A percentile compares a stretch with the other conserved stretches of the same genome.
Evolutionary conservation across 2,888 invertebrate genomes (phyloP).

Genomic region (Caenorhabditis drosophilae): DNA sequence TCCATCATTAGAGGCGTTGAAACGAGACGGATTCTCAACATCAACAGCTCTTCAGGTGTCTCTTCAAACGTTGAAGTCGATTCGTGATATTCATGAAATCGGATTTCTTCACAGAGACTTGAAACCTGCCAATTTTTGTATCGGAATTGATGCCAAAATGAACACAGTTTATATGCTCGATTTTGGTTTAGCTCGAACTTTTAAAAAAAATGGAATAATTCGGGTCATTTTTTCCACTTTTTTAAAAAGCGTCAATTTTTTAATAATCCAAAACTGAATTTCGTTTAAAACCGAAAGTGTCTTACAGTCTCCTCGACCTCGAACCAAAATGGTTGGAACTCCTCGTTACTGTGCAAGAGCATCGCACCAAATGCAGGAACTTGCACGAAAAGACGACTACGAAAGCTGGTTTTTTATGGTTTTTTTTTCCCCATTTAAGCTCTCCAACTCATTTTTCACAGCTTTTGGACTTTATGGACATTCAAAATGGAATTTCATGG

Average conservation of each 20-base stretch:
- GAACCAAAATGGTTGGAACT: conserved; percentile 32
- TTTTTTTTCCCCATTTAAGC: neutral
- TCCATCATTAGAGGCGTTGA: conserved; percentile 18
- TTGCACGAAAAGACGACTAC: conserved; percentile 29
- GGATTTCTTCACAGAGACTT: conserved; percentile 37
- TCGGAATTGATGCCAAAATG: conserved; percentile 9
- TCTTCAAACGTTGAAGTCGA: conserved; percentile 24
- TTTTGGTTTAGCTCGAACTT: conserved; percentile 33
- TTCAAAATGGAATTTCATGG: conserved; percentile 18
- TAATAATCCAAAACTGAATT: too few species aligned
- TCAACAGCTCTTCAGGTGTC: conserved; percentile 24
- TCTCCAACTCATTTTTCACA: conserved; percentile 1
- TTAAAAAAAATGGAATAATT: conserved; percentile 12
- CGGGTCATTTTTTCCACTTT: conserved; percentile 3
- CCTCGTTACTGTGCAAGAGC: conserved; percentile 33
- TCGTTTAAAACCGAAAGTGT: too few species aligned
- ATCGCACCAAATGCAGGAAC: conserved; percentile 20
- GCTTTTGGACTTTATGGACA: conserved; percentile 26
- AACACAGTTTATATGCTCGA: conserved; percentile 24
- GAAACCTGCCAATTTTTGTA: conserved; percentile 34
- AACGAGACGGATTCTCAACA: conserved; percentile 10
- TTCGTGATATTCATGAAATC: conserved; percentile 26
- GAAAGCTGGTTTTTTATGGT: conserved; percentile 37
- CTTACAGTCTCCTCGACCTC: conserved; percentile 7
- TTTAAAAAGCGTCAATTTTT: too few species aligned